Conservation (phyloP, 2,113 vertebrate genomes). For the Dasyornis broadbenti region DNA sequence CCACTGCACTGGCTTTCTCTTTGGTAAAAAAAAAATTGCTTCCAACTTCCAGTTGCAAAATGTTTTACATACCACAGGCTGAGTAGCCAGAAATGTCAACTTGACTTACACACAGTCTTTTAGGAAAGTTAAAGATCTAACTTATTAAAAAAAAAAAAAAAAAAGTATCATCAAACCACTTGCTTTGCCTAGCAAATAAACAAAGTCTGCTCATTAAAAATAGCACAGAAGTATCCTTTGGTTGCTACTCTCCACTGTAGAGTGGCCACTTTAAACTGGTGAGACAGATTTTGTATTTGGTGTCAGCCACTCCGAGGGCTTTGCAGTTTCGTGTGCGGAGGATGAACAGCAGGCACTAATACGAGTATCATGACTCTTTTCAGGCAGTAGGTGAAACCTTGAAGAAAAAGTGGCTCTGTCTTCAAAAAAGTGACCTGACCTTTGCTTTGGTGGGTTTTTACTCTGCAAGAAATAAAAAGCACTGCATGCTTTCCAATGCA, state of each 20-base stretch:
- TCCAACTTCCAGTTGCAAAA: neutral
- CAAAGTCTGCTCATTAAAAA: neutral
- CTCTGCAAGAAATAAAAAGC: slow-evolving; percentile 77
- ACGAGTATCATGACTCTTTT: slow-evolving; percentile 80
- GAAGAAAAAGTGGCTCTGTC: slow-evolving; percentile 87
- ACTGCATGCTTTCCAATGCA: slow-evolving; percentile 79
- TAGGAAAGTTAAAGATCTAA: neutral
- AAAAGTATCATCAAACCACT: neutral
- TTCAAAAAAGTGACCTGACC: slow-evolving; percentile 86
- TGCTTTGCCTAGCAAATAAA: neutral
- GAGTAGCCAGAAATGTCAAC: neutral
- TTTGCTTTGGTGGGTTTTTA: slow-evolving; percentile 85
- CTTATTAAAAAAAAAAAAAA: neutral
- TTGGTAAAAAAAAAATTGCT: neutral
- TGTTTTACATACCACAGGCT: neutral
- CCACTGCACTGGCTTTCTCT: neutral
- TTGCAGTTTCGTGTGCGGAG: slow-evolving; percentile 27
- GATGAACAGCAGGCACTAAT: slow-evolving; percentile 70
- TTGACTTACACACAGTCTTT: neutral
- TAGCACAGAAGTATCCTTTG: neutral
- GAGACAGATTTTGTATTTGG: neutral
- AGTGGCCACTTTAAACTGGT: neutral
- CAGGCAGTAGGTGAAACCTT: slow-evolving; percentile 87
- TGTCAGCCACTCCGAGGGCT: slow-evolving; percentile 13
- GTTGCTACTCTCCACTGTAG: neutral